These are phyloP conservation scores for Teleogryllus occipitalis DNA, from an alignment of 1,140 invertebrate species.

Conservation along the genomic window DNA sequence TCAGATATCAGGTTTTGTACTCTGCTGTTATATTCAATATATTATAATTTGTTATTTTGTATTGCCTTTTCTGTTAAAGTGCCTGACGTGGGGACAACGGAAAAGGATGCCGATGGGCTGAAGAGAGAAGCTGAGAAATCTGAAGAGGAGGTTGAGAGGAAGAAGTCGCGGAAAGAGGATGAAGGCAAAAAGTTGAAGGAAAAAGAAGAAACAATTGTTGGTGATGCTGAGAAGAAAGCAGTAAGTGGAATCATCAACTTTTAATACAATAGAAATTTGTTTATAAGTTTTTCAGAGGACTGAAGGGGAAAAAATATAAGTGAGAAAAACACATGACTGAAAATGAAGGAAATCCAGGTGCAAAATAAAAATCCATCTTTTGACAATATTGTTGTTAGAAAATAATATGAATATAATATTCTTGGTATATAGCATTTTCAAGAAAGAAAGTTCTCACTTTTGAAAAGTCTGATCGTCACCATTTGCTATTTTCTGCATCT, in stretches of 20 bases:
- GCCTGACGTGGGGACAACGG: constrained; percentile 30
- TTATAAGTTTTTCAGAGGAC: not conserved
- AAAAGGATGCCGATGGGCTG: constrained; percentile 38
- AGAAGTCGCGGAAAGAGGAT: constrained; percentile 16
- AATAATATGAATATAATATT: too few relatives aligned
- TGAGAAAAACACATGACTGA: not conserved
- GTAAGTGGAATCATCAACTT: constrained; percentile 30
- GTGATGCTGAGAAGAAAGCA: constrained; percentile 41
- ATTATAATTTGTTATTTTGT: not conserved
- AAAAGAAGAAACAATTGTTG: not conserved
- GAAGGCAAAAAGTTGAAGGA: constrained; percentile 11
- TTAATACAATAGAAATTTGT: not conserved
- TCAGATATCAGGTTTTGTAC: too few relatives aligned
- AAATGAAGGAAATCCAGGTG: not conserved
- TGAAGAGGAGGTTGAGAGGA: constrained; percentile 29
- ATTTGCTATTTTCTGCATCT: too few relatives aligned
- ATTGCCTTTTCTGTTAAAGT: constrained; percentile 14
- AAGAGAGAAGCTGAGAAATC: constrained; percentile 35
- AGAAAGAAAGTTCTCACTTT: too few relatives aligned
- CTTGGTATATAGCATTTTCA: too few relatives aligned
- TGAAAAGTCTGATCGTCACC: too few relatives aligned
- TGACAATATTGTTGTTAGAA: too few relatives aligned
- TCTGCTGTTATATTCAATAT: not conserved
- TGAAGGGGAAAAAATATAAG: not conserved
- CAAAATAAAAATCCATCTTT: too few relatives aligned